Conservation (phyloP, 2,888 invertebrate species). For the Aleiodes alternator region DNA sequence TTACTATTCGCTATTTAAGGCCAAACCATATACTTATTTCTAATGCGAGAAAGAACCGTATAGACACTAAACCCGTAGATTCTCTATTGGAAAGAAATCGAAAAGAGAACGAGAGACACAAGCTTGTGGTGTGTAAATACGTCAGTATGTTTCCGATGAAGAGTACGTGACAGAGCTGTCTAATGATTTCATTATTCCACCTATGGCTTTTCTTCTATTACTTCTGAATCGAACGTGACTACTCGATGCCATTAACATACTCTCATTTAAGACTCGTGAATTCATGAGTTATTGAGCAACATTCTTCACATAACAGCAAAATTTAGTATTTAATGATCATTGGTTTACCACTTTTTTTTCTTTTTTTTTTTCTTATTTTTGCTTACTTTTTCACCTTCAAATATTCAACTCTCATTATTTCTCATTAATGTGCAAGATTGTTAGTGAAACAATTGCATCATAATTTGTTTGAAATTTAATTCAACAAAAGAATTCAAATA, state of each 20-base stretch:
- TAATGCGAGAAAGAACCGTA: conserved; percentile 54
- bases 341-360: no score
- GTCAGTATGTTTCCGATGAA: conserved; percentile 35
- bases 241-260: no score
- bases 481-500: conserved; percentile 17
- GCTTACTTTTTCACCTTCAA: neutral
- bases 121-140: conserved; percentile 44
- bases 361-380: no score
- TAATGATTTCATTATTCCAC: conserved; percentile 47
- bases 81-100: conserved; percentile 24
- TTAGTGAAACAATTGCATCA: neutral
- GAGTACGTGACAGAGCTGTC: conserved; percentile 41
- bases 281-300: neutral
- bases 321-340: no score
- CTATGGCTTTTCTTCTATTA: conserved; percentile 33
- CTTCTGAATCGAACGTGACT: neutral
- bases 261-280: no score
- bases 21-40: conserved; percentile 59
- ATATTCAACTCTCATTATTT: neutral
- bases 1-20: conserved; percentile 65
- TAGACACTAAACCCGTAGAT: neutral
- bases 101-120: conserved; percentile 19
- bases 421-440: neutral
- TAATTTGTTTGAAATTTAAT: conserved; percentile 11
- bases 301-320: neutral